A percentile compares a stretch with the other conserved stretches of the same genome.
Evolutionary conservation across 64 coral and sea anemone species (phyloP).

Genomic region (Stylophora pistillata): DNA sequence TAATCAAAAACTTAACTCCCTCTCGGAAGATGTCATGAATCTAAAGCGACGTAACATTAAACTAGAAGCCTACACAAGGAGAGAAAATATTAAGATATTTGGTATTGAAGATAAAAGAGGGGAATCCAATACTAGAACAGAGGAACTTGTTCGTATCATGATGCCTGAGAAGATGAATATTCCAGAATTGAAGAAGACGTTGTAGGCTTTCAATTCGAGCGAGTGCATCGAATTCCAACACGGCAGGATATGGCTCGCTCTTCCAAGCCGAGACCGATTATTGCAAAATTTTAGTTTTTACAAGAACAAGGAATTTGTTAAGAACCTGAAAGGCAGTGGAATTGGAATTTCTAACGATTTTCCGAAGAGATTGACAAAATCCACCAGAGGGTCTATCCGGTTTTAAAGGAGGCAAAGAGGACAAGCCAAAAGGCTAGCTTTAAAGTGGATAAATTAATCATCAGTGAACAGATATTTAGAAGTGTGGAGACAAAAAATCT

Average conservation of each 20-base stretch:
- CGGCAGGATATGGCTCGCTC: background rate
- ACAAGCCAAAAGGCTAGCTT: background rate
- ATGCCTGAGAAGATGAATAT: conserved; percentile 6
- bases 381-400: background rate
- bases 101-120: background rate
- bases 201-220: background rate
- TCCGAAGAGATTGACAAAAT: conserved; percentile 9
- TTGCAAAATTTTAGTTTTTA: conserved; percentile 6
- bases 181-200: conserved; percentile 6
- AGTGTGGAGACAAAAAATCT: background rate
- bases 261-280: conserved; percentile 21
- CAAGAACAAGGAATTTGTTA: conserved; percentile 25
- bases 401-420: conserved; percentile 4
- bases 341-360: conserved; percentile 27
- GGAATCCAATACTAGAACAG: background rate
- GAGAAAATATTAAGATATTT: conserved; percentile 13
- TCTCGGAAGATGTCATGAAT: background rate
- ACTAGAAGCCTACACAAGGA: background rate
- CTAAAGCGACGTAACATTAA: no score
- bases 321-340: conserved; percentile 11
- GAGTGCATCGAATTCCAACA: conserved; percentile 6
- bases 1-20: conserved; percentile 4
- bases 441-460: background rate
- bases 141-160: conserved; percentile 12
- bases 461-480: background rate